A percentile compares a stretch with the other conserved stretches of the same genome.
These are phyloP conservation scores for Sylvia atricapilla DNA, from an alignment of 2,113 vertebrate species.

Conservation along the genomic window DNA sequence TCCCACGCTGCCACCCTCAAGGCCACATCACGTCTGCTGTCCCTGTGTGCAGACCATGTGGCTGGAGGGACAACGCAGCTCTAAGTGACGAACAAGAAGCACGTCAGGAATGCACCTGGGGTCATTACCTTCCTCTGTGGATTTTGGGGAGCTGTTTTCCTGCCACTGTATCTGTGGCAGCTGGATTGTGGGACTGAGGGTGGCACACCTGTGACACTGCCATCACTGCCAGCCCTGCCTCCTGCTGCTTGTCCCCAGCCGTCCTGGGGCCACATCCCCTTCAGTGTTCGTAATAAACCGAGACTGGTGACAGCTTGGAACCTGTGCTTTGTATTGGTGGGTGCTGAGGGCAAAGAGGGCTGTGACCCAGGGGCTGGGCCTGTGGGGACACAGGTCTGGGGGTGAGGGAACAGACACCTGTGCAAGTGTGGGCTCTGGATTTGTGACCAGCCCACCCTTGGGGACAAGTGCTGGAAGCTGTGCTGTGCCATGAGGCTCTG, in stretches of 20 bases:
- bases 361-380: not conserved
- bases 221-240: not conserved
- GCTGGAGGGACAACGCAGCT: fast-evolving
- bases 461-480: not conserved
- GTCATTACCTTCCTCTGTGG: not conserved
- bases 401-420: not conserved
- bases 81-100: fast-evolving
- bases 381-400: fast-evolving
- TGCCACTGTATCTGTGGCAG: fast-evolving
- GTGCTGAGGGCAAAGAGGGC: not conserved
- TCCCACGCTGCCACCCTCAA: not conserved
- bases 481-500: not conserved
- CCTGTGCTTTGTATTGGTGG: not conserved
- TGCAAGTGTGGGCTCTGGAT: not conserved
- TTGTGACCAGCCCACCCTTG: not conserved
- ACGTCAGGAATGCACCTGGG: not conserved
- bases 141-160: not conserved
- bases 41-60: fast-evolving
- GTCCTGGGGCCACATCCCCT: fast-evolving
- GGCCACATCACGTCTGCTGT: fast-evolving
- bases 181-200: not conserved
- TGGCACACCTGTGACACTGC: not conserved
- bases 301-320: not conserved
- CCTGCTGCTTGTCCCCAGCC: not conserved
- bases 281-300: conserved; percentile 29